These are phyloP conservation scores for Indicator maculatus DNA, from an alignment of 2,113 vertebrate species.

Conservation along the genomic window DNA sequence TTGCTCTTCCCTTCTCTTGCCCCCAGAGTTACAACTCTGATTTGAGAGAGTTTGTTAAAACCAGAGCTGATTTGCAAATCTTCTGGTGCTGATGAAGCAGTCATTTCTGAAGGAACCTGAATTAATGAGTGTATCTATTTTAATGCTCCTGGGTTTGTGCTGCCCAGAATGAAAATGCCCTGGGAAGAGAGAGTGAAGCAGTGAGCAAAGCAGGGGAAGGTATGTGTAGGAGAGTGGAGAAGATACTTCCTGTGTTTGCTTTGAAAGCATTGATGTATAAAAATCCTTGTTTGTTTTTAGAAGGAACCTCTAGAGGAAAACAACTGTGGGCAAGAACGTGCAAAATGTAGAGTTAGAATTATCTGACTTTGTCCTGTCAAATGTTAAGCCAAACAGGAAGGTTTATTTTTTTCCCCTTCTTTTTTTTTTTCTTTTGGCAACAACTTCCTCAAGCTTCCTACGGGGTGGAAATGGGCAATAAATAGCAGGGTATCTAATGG, in stretches of 20 bases:
- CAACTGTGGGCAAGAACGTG: constrained; percentile 65
- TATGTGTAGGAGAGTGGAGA: neutral
- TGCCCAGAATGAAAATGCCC: neutral
- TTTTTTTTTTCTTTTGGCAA: constrained; percentile 58
- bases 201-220: neutral
- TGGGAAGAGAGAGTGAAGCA: neutral
- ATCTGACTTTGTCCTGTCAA: constrained; percentile 76
- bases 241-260: constrained; percentile 56
- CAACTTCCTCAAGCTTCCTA: constrained; percentile 75
- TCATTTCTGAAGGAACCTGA: neutral
- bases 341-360: constrained; percentile 74
- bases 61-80: neutral
- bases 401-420: constrained; percentile 55
- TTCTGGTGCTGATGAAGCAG: neutral
- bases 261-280: constrained; percentile 68
- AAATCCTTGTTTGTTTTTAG: constrained; percentile 60
- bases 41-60: neutral
- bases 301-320: constrained; percentile 63
- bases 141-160: neutral
- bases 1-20: neutral
- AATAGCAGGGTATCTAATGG: constrained; percentile 83
- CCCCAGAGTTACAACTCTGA: neutral
- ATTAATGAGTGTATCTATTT: neutral
- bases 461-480: constrained; percentile 80
- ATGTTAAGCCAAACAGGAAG: constrained; percentile 77